A percentile compares a stretch with the other conserved stretches of the same genome.
Conservation (phyloP, 2,888 invertebrate species). For the Hypsopygia costalis region DNA sequence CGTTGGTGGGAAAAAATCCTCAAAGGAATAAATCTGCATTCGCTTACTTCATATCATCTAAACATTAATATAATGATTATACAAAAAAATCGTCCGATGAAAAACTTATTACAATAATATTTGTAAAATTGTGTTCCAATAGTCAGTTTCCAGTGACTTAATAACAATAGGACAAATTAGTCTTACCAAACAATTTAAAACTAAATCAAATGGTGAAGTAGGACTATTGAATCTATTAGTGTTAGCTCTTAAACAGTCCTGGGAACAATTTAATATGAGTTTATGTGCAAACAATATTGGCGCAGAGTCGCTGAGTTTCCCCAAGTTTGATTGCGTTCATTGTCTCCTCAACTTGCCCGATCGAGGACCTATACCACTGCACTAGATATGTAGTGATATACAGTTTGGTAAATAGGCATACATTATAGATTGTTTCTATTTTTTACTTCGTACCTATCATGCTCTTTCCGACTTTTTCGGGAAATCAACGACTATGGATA, state of each 20-base stretch:
- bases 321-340: constrained; percentile 49
- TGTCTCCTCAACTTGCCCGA: constrained; percentile 17
- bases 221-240: not conserved
- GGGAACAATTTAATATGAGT: constrained; percentile 5
- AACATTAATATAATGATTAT: no score
- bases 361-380: not conserved
- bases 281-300: constrained; percentile 32
- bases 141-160: no score
- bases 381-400: not conserved
- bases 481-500: no score
- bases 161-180: no score
- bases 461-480: no score
- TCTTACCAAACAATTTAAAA: not conserved
- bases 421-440: not conserved
- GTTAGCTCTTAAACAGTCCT: not conserved
- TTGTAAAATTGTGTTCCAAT: no score
- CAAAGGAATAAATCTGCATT: no score
- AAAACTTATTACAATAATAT: no score
- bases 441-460: no score
- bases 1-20: no score
- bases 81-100: no score
- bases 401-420: not conserved
- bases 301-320: constrained; percentile 32
- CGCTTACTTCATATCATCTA: no score
- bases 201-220: not conserved